These are phyloP conservation scores for Rhorus exstirpatorius DNA, from an alignment of 2,888 invertebrate genomes.

Conservation along the genomic window DNA sequence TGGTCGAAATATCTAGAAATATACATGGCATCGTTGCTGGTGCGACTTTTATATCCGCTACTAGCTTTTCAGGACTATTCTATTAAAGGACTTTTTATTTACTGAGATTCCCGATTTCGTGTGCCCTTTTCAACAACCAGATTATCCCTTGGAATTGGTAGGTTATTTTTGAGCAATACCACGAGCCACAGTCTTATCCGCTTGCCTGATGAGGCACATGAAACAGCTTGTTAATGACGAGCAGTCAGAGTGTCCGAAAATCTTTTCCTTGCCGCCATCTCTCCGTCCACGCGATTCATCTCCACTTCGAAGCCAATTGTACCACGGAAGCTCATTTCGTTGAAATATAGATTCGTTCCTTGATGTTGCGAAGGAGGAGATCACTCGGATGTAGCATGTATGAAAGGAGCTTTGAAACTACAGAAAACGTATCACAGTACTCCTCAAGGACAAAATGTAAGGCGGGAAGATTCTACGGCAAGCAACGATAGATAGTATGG, in stretches of 20 bases:
- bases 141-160: not conserved
- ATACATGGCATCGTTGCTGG: not conserved
- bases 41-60: not conserved
- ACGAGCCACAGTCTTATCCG: not conserved
- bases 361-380: constrained; percentile 70
- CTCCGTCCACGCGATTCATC: constrained; percentile 70
- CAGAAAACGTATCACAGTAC: constrained; percentile 36
- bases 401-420: constrained; percentile 78
- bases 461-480: constrained; percentile 22
- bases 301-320: constrained; percentile 2
- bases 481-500: not conserved
- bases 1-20: not conserved
- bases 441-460: constrained; percentile 69
- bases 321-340: not conserved
- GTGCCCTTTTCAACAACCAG: not conserved
- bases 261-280: constrained; percentile 14
- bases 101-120: not conserved
- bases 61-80: not conserved
- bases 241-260: constrained; percentile 38
- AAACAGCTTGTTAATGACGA: constrained; percentile 22
- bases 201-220: not conserved
- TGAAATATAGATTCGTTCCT: constrained; percentile 59
- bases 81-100: not conserved
- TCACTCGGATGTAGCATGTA: constrained; percentile 39
- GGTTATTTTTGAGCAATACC: not conserved